A percentile compares a stretch with the other conserved stretches of the same genome.
These are phyloP conservation scores for Chymomyza caudatula DNA, from an alignment of 2,888 invertebrate species.

Conservation along the genomic window DNA sequence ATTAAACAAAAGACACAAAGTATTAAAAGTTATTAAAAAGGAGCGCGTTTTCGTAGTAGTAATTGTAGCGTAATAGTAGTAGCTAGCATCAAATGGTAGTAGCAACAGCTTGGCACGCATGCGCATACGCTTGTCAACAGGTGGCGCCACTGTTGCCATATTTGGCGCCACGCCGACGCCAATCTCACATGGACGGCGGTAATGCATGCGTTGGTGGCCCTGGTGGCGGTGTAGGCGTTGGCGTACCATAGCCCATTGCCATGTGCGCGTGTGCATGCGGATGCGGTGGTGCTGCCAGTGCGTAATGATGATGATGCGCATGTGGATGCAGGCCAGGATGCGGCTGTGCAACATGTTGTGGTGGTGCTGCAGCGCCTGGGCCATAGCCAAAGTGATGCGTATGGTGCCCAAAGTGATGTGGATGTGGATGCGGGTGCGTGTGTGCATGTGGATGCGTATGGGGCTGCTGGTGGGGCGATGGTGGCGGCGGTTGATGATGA, in stretches of 20 bases:
- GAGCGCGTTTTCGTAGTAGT: not conserved
- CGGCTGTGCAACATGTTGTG: not conserved
- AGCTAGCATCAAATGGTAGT: slow-evolving; percentile 29
- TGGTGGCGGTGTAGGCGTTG: slow-evolving; percentile 38
- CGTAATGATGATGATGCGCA: slow-evolving; percentile 36
- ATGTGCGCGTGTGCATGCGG: slow-evolving; percentile 50
- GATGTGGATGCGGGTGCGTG: slow-evolving; percentile 31
- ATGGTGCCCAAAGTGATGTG: slow-evolving; percentile 30
- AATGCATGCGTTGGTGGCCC: slow-evolving; percentile 11
- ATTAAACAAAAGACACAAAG: slow-evolving; percentile 29
- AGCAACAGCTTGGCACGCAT: not conserved
- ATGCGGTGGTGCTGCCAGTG: slow-evolving; percentile 31
- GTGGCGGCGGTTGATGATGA: slow-evolving; percentile 36
- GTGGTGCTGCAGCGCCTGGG: not conserved
- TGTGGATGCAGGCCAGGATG: slow-evolving; percentile 28
- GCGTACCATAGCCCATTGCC: slow-evolving; percentile 58
- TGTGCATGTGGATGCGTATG: slow-evolving; percentile 27
- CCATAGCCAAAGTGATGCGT: not conserved
- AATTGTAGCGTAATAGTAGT: slow-evolving; percentile 34
- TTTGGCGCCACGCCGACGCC: slow-evolving; percentile 68
- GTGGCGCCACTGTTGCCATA: slow-evolving; percentile 61
- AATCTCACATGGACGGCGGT: slow-evolving; percentile 57
- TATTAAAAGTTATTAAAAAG: not conserved
- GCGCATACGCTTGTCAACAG: slow-evolving; percentile 59
- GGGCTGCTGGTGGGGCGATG: slow-evolving; percentile 23